phyloP scores from a whole-genome alignment of 2,797 vertebrate genomes.

The Thaleichthys pacificus region DNA sequence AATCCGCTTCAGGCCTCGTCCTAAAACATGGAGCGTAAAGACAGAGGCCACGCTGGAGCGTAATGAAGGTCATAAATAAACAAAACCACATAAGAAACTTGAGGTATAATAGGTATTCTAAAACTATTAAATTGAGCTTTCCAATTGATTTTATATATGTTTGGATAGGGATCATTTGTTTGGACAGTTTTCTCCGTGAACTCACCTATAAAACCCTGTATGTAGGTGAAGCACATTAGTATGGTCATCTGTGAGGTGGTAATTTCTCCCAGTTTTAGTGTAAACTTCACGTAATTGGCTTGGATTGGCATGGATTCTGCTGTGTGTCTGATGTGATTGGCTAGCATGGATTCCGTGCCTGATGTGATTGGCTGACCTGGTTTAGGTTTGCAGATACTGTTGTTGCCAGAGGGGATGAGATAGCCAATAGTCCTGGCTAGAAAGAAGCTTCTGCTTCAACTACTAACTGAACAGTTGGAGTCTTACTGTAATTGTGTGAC shows the following conservation, averaged over 20 bases:
- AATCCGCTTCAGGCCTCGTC: slow-evolving; percentile 37
- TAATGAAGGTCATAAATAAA: slow-evolving; percentile 44
- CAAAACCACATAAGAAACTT: slow-evolving; percentile 38
- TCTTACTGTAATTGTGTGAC: not conserved
- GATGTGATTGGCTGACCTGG: not conserved
- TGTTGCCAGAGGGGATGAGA: not conserved
- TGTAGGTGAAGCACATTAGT: slow-evolving; percentile 22
- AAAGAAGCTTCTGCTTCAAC: not conserved
- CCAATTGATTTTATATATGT: slow-evolving; percentile 35
- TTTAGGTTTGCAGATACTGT: not conserved
- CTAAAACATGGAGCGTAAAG: slow-evolving; percentile 22
- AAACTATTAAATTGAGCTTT: slow-evolving; percentile 42
- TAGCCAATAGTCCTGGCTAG: not conserved
- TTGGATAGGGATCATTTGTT: slow-evolving; percentile 33
- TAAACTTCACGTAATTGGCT: slow-evolving; percentile 4
- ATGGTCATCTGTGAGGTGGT: not conserved
- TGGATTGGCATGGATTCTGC: no score
- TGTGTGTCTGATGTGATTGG: slow-evolving; percentile 9
- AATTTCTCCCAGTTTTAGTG: slow-evolving; percentile 24
- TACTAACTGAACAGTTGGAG: not conserved
- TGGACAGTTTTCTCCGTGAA: slow-evolving; percentile 30
- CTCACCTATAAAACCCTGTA: slow-evolving; percentile 16
- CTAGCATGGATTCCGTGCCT: not conserved
- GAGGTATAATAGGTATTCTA: slow-evolving; percentile 33
- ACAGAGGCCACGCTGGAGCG: slow-evolving; percentile 30